phyloP scores from a whole-genome alignment of 2,797 vertebrate species.

The Microchirus variegatus region DNA sequence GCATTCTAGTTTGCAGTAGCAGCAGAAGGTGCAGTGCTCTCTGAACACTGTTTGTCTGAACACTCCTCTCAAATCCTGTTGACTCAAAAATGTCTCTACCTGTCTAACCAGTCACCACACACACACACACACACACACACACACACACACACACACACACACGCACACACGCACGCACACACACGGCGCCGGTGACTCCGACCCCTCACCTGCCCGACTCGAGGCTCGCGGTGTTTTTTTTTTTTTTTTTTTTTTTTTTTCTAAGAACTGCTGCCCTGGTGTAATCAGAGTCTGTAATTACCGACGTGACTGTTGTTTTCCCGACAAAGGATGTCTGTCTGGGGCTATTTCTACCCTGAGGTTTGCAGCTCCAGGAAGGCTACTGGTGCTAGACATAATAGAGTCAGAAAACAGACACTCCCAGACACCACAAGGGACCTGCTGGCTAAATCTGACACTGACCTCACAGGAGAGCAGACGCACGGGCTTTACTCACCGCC shows the following conservation, averaged over 20 bases:
- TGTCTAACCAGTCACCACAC: slow-evolving; percentile 63
- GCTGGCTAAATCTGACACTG: slow-evolving; percentile 81
- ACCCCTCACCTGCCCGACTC: slow-evolving; percentile 68
- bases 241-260: no score
- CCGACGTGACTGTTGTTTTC: slow-evolving; percentile 73
- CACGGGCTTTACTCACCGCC: slow-evolving; percentile 74
- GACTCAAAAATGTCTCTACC: slow-evolving; percentile 54
- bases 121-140: slow-evolving; percentile 28
- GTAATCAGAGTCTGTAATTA: slow-evolving; percentile 79
- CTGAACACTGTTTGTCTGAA: slow-evolving; percentile 63
- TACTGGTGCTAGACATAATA: slow-evolving; percentile 81
- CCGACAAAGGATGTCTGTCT: slow-evolving; percentile 80
- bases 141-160: slow-evolving; percentile 29
- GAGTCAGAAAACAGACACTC: slow-evolving; percentile 81
- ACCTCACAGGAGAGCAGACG: slow-evolving; percentile 79
- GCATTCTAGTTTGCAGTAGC: no score
- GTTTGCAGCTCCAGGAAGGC: slow-evolving; percentile 81
- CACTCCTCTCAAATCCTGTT: slow-evolving; percentile 50
- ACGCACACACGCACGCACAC: slow-evolving; percentile 15
- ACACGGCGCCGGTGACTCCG: slow-evolving; percentile 40
- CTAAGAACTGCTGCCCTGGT: slow-evolving; percentile 58
- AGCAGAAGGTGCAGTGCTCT: slow-evolving; percentile 2
- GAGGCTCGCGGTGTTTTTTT: slow-evolving; percentile 54
- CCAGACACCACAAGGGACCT: slow-evolving; percentile 83
- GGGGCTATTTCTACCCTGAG: slow-evolving; percentile 82